These are phyloP conservation scores for Cataglyphis livida DNA, from an alignment of 2,888 invertebrate species.

Conservation along the genomic window DNA sequence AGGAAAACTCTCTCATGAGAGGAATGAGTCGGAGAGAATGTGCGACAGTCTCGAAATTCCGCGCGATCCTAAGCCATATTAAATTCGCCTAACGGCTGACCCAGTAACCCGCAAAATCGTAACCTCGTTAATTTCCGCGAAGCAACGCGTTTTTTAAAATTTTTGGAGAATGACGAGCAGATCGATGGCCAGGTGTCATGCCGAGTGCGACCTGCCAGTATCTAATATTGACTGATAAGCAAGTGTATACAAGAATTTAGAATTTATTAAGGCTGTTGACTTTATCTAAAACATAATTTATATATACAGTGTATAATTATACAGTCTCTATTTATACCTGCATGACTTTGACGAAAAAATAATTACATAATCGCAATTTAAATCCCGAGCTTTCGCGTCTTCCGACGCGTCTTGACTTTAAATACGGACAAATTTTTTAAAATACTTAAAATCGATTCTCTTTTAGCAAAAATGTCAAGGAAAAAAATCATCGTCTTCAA, in stretches of 20 bases:
- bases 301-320: not conserved
- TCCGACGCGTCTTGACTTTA: too few relatives aligned
- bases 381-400: not conserved
- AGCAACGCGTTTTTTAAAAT: not conserved
- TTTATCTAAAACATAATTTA: not conserved
- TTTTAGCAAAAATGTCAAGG: slow-evolving; percentile 3
- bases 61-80: slow-evolving; percentile 74
- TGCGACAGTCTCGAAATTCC: slow-evolving; percentile 73
- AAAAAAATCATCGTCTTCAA: not conserved
- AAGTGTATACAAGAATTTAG: not conserved
- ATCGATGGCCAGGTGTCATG: not conserved
- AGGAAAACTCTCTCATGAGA: slow-evolving; percentile 50
- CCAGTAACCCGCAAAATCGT: slow-evolving; percentile 57
- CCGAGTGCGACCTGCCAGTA: not conserved
- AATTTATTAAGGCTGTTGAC: not conserved
- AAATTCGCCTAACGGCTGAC: slow-evolving; percentile 76
- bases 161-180: slow-evolving; percentile 1
- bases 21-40: slow-evolving; percentile 63
- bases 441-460: not conserved
- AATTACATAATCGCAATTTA: not conserved
- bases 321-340: not conserved
- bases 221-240: not conserved
- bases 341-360: not conserved
- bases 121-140: slow-evolving; percentile 41
- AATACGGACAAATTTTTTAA: not conserved